Evolutionary conservation across 2,888 invertebrate species (phyloP), one percentile per base, ranked within the genome.

Genomic region (Lissocephala sabroskyi): DNA sequence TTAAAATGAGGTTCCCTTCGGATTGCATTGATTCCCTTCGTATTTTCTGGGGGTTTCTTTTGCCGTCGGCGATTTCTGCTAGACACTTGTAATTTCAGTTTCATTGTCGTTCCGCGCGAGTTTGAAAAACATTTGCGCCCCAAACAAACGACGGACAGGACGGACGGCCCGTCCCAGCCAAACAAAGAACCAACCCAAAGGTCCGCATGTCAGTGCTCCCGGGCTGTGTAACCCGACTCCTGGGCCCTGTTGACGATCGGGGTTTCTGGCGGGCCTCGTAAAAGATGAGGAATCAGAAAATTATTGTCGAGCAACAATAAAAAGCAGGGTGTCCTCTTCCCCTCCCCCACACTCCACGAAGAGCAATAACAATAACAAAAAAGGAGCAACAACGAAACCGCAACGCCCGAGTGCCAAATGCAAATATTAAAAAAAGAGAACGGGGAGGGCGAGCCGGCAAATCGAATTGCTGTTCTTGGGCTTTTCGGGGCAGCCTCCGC

Each of bases 231-330:
- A 76, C 52, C 37, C 33, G 68, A 70, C 43, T 44, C 76, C 47
- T 47, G 19, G 64, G 39, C 51, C 53, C 35, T 35, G 35, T 9
- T 52, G 55, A 48, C n/a, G n/a, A n/a, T n/a, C n/a, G n/a, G n/a
- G n/a, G n/a, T n/a, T n/a, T n/a, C n/a, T n/a, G n/a, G n/a, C n/a
- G n/a, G n/a, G n/a, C n/a, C n/a, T n/a, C 52, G 50, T 54, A 45
- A 59, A 59, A 65, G 52, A 56, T 62, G 56, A 67, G 73, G 68
- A 76, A 68, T 73, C 73, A 67, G 59, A 67, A 68, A n/a, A 73
- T 73, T 52, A 65, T 73, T 68, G 76, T 76, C 76, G 65, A 73
- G 76, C 68, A 68, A 65, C 65, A 76, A 67, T 58, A 62, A 65
- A 35, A 47, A 37, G 19, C 37, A 51, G 46, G 6, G 30, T 13